These are phyloP conservation scores for Holacanthella duospinosa DNA, from an alignment of 2,888 invertebrate genomes.

Conservation along the genomic window DNA sequence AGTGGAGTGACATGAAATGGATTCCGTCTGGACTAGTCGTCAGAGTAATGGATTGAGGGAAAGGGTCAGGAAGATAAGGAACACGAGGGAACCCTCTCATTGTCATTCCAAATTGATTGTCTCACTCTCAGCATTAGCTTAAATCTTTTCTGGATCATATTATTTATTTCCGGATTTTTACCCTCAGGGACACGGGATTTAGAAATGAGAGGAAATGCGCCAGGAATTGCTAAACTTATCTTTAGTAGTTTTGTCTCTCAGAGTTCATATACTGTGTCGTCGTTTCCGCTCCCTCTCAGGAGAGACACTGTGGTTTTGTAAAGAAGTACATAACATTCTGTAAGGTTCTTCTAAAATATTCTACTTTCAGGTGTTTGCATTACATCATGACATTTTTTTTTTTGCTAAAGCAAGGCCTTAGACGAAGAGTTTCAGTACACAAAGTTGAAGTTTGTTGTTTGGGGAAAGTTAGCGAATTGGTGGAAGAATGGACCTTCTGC, in stretches of 20 bases:
- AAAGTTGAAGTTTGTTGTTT: slow-evolving; percentile 1
- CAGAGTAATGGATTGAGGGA: neutral
- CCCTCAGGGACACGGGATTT: neutral
- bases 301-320: too few species aligned
- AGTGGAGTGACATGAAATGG: neutral
- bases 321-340: too few species aligned
- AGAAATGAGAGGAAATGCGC: neutral
- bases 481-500: slow-evolving; percentile 1
- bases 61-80: too few species aligned
- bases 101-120: slow-evolving; percentile 1
- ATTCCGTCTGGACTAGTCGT: neutral
- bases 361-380: slow-evolving; percentile 2
- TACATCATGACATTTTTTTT: neutral
- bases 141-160: neutral
- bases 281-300: neutral
- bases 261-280: neutral
- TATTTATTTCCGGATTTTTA: slow-evolving; percentile 1
- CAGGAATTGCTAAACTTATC: neutral
- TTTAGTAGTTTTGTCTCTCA: too few species aligned
- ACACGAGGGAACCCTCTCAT: too few species aligned
- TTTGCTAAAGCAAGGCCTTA: neutral
- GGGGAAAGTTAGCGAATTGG: too few species aligned
- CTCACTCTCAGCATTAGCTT: neutral
- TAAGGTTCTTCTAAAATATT: too few species aligned
- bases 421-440: neutral